Evolutionary conservation across 2,113 vertebrate species (phyloP).

Genomic region (Saguinus imperator): DNA sequence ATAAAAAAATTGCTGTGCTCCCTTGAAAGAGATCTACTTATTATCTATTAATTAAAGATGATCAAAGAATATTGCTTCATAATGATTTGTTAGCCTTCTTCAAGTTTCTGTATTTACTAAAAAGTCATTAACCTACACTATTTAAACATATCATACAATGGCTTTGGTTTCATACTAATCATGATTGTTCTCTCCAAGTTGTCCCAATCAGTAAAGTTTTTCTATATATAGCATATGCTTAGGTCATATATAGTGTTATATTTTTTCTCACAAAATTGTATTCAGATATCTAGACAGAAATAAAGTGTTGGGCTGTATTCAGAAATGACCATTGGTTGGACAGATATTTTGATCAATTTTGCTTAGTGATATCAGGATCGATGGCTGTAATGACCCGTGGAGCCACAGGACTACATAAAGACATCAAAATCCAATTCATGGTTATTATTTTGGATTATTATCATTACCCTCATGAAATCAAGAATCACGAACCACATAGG

Average conservation of each 20-base stretch:
- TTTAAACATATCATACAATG: conserved; percentile 56
- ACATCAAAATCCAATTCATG: neutral
- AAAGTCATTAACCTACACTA: conserved; percentile 57
- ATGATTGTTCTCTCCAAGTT: conserved; percentile 38
- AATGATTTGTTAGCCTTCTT: conserved; percentile 58
- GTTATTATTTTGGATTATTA: neutral
- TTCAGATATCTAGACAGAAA: neutral
- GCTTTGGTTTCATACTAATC: conserved; percentile 29
- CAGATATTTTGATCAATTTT: conserved; percentile 13
- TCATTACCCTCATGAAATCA: neutral
- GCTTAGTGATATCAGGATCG: neutral
- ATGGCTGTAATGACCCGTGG: neutral
- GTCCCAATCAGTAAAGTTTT: conserved; percentile 47
- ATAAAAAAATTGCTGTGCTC: conserved; percentile 56
- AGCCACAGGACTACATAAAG: neutral
- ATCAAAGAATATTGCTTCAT: conserved; percentile 59
- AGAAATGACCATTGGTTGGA: neutral
- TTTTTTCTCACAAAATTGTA: neutral
- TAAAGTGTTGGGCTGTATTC: neutral
- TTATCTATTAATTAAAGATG: conserved; percentile 50
- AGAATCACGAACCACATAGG: neutral
- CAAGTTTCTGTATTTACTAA: conserved; percentile 67
- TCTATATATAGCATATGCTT: neutral
- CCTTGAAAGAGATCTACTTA: conserved; percentile 45
- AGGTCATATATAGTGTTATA: neutral